phyloP scores from a whole-genome alignment of 2,797 vertebrate species.

The Diplodus puntazzo region DNA sequence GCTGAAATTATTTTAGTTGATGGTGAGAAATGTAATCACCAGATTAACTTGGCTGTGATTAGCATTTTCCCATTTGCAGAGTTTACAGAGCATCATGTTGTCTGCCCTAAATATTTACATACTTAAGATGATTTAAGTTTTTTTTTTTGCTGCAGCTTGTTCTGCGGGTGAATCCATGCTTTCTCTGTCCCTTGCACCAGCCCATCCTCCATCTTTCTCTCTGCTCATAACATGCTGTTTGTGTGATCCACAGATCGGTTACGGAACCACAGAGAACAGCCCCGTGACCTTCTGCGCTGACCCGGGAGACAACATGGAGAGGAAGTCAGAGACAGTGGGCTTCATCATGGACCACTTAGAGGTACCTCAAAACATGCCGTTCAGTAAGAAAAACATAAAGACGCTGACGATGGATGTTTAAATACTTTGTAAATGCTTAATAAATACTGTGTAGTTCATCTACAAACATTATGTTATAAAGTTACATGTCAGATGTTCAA shows the following conservation, averaged over 20 bases:
- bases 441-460: too few species aligned
- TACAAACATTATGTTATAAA: too few species aligned
- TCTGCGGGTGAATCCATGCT: too few species aligned
- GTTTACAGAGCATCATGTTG: too few species aligned
- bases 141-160: too few species aligned
- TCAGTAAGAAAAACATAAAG: neutral
- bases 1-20: neutral
- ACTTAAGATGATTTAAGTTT: too few species aligned
- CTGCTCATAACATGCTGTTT: neutral
- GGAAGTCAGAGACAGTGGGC: conserved; percentile 88
- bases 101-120: too few species aligned
- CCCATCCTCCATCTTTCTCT: neutral
- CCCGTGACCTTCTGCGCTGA: conserved; percentile 91
- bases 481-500: too few species aligned
- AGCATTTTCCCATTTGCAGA: too few species aligned
- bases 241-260: conserved; percentile 85
- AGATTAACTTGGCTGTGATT: too few species aligned
- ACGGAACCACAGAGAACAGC: conserved; percentile 97
- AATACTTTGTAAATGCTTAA: too few species aligned
- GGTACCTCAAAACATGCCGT: conserved; percentile 75
- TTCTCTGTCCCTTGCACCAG: neutral
- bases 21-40: too few species aligned
- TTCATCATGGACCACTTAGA: conserved; percentile 89
- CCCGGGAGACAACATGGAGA: conserved; percentile 82
- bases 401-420: neutral